Evolutionary conservation across 2,797 vertebrate species (phyloP).

Genomic region (Molossus alvarezi): DNA sequence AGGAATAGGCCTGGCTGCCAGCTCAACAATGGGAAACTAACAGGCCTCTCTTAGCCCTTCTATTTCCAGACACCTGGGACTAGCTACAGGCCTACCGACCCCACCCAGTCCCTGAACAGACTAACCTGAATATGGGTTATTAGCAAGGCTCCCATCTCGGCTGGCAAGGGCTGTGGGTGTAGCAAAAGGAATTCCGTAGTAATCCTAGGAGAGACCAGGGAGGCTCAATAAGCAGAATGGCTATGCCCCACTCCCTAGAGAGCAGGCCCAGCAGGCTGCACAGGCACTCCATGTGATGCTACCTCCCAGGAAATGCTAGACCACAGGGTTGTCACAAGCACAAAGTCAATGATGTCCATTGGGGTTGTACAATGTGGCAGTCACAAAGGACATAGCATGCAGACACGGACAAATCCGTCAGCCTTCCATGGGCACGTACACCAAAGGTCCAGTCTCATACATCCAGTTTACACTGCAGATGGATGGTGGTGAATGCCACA

Average conservation of each 20-base stretch:
- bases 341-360: neutral
- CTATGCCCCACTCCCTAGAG: neutral
- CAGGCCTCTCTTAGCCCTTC: neutral
- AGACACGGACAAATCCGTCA: neutral
- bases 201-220: constrained; percentile 92
- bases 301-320: neutral
- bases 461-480: neutral
- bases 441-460: neutral
- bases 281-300: neutral
- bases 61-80: neutral
- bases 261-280: neutral
- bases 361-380: no score
- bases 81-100: neutral
- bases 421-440: neutral
- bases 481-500: neutral
- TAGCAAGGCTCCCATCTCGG: constrained; percentile 96
- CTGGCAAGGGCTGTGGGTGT: constrained; percentile 95
- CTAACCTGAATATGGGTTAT: constrained; percentile 97
- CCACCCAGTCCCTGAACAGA: neutral
- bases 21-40: neutral
- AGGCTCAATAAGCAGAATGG: neutral
- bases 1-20: neutral
- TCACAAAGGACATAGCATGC: fast-evolving
- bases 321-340: neutral
- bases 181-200: constrained; percentile 99